These are phyloP conservation scores for Papilio elwesi DNA, from an alignment of 2,888 invertebrate species.

Conservation along the genomic window DNA sequence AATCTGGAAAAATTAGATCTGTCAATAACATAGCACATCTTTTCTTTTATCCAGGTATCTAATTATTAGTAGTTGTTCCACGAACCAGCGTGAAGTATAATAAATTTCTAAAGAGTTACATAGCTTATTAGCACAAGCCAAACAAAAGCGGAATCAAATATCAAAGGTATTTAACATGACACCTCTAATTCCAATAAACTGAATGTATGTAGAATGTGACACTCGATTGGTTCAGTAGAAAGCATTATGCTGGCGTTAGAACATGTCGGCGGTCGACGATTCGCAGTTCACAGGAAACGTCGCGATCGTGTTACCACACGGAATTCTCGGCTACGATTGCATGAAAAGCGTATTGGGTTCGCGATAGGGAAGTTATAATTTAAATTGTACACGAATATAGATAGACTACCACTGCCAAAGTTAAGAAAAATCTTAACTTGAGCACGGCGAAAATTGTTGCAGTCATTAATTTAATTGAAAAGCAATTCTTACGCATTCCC, in stretches of 20 bases:
- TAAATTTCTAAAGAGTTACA: too few relatives aligned
- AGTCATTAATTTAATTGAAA: too few relatives aligned
- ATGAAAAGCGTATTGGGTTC: constrained; percentile 48
- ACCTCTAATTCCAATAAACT: constrained; percentile 27
- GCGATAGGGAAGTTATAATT: constrained; percentile 40
- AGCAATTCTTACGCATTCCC: too few relatives aligned
- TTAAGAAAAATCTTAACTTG: too few relatives aligned
- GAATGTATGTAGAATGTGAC: constrained; percentile 50
- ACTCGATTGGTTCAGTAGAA: constrained; percentile 69
- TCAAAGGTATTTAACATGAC: not conserved
- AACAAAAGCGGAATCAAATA: not conserved
- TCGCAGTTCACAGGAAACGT: constrained; percentile 66
- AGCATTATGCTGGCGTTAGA: constrained; percentile 67
- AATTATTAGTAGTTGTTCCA: too few relatives aligned
- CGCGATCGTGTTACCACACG: constrained; percentile 63
- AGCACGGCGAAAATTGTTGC: too few relatives aligned
- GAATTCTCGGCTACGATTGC: constrained; percentile 58
- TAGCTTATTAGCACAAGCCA: not conserved
- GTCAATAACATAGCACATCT: too few relatives aligned
- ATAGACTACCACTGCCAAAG: too few relatives aligned
- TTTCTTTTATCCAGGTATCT: too few relatives aligned
- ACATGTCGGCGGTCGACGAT: constrained; percentile 59
- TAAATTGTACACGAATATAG: not conserved
- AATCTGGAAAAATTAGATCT: not conserved
- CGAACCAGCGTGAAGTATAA: too few relatives aligned